Base-by-base conservation (phyloP, 1,140 invertebrate species). In the Zaprionus davidi region DNA sequence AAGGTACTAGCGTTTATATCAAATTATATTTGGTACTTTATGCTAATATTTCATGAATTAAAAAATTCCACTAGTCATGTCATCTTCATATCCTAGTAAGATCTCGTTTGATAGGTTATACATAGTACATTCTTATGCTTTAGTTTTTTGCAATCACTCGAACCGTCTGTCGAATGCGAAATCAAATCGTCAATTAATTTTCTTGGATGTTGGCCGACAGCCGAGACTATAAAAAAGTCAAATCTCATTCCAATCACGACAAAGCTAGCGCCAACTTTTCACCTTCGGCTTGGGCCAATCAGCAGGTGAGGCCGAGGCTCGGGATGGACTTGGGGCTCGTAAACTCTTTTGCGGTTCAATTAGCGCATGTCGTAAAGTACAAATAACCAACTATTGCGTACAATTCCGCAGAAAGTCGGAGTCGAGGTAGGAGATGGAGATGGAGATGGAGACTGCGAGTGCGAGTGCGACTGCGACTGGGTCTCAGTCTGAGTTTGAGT, bases 311-410 rank as follows among this genome's bases (percentile, higher is more conserved):
- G 57, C 53, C 63, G 69, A 15, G 9, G 56, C 31, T 53, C 15
- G 5, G 51, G 49, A 5, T 65, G 63, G 56, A 58, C 31, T 28
- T 53, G 74, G 41, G 67, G 78, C 76, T 90, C 79, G 63, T 83
- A 88, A 87, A 87, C 68, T 83, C 84, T 74, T 75, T 68, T 80
- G 77, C 65, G 80, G 76, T 78, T 80, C 83, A 87, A 87, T 87
- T 87, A 87, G 83, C 83, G 70, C 83, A 81, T 88, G 81, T 88
- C 84, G 84, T 88, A 90, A 88, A 90, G 74, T 90, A 88, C 84
- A 88, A 51, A 51, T 51, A 51, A 12, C 9, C 90, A 88, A 81
- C 76, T 85, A 90, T 88, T 90, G 78, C 78, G 78, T 81, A 87
- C 75, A 74, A 79, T 76, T 79, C 78, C 66, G 76, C 69, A 58